A percentile compares a stretch with the other conserved stretches of the same genome.
Conservation (phyloP, 2,888 invertebrate genomes). For the Apotomis capreana region DNA sequence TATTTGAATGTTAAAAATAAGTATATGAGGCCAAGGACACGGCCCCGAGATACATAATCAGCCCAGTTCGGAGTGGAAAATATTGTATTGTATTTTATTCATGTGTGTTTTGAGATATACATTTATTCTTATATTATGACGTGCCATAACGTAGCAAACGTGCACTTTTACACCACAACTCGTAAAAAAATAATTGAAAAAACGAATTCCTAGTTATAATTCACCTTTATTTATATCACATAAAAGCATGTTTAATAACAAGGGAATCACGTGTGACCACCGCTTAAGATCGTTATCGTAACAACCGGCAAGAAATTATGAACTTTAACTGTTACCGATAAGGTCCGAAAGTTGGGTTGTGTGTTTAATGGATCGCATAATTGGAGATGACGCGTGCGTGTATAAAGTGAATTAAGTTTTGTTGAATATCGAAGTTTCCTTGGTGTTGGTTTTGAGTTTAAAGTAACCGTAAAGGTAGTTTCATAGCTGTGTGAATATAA, state of each 20-base stretch:
- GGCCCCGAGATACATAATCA: too few relatives aligned
- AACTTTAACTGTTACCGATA: constrained; percentile 1
- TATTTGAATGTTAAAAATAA: too few relatives aligned
- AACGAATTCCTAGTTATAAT: constrained; percentile 8
- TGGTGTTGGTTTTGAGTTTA: neutral
- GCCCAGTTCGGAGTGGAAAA: too few relatives aligned
- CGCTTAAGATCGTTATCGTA: constrained; percentile 30
- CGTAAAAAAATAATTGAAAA: neutral
- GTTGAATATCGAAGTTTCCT: constrained; percentile 24
- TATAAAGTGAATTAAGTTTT: constrained; percentile 18
- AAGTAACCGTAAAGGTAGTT: too few relatives aligned
- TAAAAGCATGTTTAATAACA: constrained; percentile 29
- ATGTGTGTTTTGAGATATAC: too few relatives aligned
- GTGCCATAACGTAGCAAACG: neutral
- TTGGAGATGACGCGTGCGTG: constrained; percentile 33
- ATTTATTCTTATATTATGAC: too few relatives aligned
- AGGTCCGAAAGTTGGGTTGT: neutral
- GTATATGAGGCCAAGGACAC: too few relatives aligned
- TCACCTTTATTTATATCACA: constrained; percentile 25
- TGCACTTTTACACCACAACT: neutral
- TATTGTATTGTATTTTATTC: too few relatives aligned
- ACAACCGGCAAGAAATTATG: neutral
- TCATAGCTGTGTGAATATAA: too few relatives aligned
- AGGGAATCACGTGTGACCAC: constrained; percentile 28
- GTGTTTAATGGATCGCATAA: constrained; percentile 24